Conservation (phyloP, 2,113 vertebrate genomes). For the Nothocercus julius region DNA sequence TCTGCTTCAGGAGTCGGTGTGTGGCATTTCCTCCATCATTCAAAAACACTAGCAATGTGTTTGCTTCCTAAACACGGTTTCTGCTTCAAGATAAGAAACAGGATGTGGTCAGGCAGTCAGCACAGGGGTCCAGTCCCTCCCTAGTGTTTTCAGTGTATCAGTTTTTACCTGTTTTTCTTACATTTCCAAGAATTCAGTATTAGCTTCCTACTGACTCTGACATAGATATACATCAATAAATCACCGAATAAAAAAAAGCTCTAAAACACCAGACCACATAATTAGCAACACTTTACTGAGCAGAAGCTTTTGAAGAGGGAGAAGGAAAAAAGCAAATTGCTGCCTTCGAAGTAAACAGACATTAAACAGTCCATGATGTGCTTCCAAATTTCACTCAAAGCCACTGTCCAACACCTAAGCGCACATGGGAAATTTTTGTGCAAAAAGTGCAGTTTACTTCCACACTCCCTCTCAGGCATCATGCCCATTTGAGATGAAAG, state of each 20-base stretch:
- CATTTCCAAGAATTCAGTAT: neutral
- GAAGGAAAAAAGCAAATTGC: neutral
- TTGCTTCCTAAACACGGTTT: neutral
- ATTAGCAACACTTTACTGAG: neutral
- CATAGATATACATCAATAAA: neutral
- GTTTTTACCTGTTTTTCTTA: neutral
- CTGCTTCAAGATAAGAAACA: neutral
- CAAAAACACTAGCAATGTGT: neutral
- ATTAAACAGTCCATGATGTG: neutral
- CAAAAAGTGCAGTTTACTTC: neutral
- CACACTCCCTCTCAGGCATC: neutral
- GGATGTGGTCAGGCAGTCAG: neutral
- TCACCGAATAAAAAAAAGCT: neutral
- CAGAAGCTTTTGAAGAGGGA: neutral
- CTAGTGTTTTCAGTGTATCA: neutral
- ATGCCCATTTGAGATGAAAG: conserved; percentile 20
- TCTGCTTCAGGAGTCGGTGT: neutral
- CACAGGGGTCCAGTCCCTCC: neutral
- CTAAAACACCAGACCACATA: neutral
- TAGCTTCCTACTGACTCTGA: neutral
- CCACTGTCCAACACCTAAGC: neutral
- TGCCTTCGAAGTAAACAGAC: neutral
- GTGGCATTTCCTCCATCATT: neutral
- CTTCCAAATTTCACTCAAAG: neutral
- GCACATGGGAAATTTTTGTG: fast-evolving